Evolutionary conservation across 2,113 vertebrate species (phyloP), one percentile per base, ranked within the genome.

Genomic region (Xiphophorus couchianus): DNA sequence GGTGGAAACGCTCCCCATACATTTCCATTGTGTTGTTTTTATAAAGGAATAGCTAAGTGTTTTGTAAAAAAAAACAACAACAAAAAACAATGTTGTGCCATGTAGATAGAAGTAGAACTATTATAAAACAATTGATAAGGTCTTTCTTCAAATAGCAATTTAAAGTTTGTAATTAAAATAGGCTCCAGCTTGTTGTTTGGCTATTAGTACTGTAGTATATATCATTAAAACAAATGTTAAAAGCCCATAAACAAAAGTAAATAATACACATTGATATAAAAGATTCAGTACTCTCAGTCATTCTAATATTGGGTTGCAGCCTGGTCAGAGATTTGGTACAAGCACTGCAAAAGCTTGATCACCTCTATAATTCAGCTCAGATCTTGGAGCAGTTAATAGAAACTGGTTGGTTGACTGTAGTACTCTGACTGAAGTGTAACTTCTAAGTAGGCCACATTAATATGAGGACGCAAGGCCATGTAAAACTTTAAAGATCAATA

Each of bases 111-210:
- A 44, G 25, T 58, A 64, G 61, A 60, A 30, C 35, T 31, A 39
- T 10, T 19, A 17, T 48, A 63, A 51, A 27, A 25, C 31, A n/a
- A 61, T 13, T 58, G 29, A 5, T 2, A 5, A 30, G 54, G 61
- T 58, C 3, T 1, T 14, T 80, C 39, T 44, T 30, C 37, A 79
- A 44, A 62, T 69, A 83, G 25, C 17, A 67, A 39, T 28, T 73
- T 77, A 35, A 77, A 42, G 37, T 75, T 76, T 69, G 28, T 71
- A 69, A 75, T 78, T 69, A 58, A 58, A 82, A 71, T 58, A 4
- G 65, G 60, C 70, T 48, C 72, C 10, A 3, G 66, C 73, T 17
- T 48, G 63, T 69, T 74, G 44, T 80, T 81, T 14, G 15, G 63
- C 51, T 37, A n/a, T 28, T 44, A 78, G 19, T 58, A 69, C 10